These are phyloP conservation scores for Ditula angustiorana DNA, from an alignment of 2,888 invertebrate species.

Conservation along the genomic window DNA sequence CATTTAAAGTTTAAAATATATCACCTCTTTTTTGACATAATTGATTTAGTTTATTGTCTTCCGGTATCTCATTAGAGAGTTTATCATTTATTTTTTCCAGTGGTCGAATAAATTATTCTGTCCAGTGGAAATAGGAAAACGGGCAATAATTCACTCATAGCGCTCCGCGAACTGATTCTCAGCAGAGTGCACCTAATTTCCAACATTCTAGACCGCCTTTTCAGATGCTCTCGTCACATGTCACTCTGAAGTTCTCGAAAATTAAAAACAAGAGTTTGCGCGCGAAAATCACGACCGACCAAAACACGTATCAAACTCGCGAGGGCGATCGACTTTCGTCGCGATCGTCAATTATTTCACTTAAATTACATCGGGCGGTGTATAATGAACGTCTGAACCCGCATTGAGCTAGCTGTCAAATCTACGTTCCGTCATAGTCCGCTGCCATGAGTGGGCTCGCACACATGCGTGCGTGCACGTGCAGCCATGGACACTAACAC, in stretches of 20 bases:
- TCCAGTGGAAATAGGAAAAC: conserved; percentile 66
- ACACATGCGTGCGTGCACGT: conserved; percentile 74
- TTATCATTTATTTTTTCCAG: conserved; percentile 63
- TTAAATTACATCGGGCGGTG: conserved; percentile 79
- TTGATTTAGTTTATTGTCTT: conserved; percentile 58
- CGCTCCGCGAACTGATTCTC: conserved; percentile 72
- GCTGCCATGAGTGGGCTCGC: conserved; percentile 83
- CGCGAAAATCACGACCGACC: conserved; percentile 56
- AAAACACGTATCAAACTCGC: conserved; percentile 33
- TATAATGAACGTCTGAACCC: conserved; percentile 85
- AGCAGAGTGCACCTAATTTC: conserved; percentile 78
- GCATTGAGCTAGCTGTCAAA: conserved; percentile 87
- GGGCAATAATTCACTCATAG: conserved; percentile 73
- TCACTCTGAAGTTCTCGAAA: conserved; percentile 74
- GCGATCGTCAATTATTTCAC: conserved; percentile 74
- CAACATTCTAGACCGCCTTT: conserved; percentile 75
- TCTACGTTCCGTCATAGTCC: conserved; percentile 86
- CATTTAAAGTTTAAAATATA: conserved; percentile 46
- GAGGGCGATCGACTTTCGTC: conserved; percentile 60
- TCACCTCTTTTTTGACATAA: conserved; percentile 72
- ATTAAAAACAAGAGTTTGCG: conserved; percentile 72
- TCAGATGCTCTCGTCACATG: conserved; percentile 60
- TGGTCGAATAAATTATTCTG: conserved; percentile 56
- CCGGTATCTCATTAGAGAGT: conserved; percentile 52
- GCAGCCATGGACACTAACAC: conserved; percentile 77